Percentiles rank a stretch among this genome's conserved stretches.
Evolutionary conservation across 2,797 vertebrate species (phyloP).

Genomic region (Cyprinella venusta): DNA sequence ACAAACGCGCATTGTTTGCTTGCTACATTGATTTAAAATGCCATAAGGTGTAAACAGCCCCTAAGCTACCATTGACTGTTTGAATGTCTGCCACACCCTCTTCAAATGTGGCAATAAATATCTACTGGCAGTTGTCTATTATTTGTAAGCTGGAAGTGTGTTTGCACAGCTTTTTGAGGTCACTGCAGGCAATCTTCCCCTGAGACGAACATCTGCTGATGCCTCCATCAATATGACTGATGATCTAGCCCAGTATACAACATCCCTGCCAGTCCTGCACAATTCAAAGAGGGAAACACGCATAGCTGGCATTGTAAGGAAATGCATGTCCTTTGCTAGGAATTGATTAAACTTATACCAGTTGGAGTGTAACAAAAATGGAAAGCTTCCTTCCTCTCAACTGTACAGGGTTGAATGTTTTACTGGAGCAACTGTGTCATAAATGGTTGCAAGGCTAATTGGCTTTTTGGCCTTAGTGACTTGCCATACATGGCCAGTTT

Average conservation of each 20-base stretch:
- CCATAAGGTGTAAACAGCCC: too few species aligned
- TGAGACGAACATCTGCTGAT: slow-evolving; percentile 21
- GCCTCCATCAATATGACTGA: slow-evolving; percentile 29
- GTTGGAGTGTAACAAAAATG: slow-evolving; percentile 39
- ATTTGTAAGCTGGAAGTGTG: slow-evolving; percentile 30
- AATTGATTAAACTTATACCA: slow-evolving; percentile 31
- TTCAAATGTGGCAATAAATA: background rate
- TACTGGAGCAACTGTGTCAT: slow-evolving; percentile 38
- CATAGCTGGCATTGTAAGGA: slow-evolving; percentile 46
- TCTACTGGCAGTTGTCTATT: background rate
- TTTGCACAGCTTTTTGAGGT: slow-evolving; percentile 42
- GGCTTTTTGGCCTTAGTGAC: slow-evolving; percentile 4
- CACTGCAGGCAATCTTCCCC: slow-evolving; percentile 25
- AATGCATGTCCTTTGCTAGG: slow-evolving; percentile 36
- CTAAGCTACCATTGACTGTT: background rate
- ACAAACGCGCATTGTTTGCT: background rate
- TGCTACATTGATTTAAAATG: background rate
- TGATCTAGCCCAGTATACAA: slow-evolving; percentile 19
- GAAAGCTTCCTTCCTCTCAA: slow-evolving; percentile 44
- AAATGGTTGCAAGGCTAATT: slow-evolving; percentile 22
- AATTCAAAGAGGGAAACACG: slow-evolving; percentile 2
- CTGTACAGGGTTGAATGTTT: slow-evolving; percentile 21
- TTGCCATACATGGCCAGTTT: slow-evolving; percentile 15
- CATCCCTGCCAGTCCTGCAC: slow-evolving; percentile 3
- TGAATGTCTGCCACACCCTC: slow-evolving; percentile 2